A percentile compares a stretch with the other conserved stretches of the same genome.
phyloP scores from a whole-genome alignment of 2,888 invertebrate species.

The Neoaliturus tenellus region DNA sequence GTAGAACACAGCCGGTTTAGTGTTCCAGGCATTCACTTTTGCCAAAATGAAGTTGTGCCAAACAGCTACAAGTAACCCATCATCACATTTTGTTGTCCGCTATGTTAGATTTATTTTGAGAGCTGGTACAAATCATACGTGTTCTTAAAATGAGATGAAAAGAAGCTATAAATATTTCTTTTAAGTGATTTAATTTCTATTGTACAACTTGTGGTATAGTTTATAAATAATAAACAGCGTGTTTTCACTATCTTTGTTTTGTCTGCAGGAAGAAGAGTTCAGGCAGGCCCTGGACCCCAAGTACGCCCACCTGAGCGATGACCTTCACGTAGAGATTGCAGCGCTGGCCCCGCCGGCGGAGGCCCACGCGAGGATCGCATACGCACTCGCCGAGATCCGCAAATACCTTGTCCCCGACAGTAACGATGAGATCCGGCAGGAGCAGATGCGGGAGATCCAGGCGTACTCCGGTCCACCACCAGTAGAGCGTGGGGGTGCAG shows the following conservation, averaged over 20 bases:
- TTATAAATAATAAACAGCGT: too few relatives aligned
- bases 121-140: too few relatives aligned
- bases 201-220: too few relatives aligned
- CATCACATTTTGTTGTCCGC: not conserved
- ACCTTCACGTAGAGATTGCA: conserved; percentile 94
- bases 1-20: not conserved
- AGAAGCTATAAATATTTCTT: too few relatives aligned
- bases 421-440: conserved; percentile 93
- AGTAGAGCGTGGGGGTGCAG: conserved; percentile 11
- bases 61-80: not conserved
- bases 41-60: not conserved
- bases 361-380: conserved; percentile 90
- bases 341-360: conserved; percentile 93
- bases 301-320: conserved; percentile 93
- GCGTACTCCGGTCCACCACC: conserved; percentile 54
- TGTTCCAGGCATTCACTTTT: not conserved
- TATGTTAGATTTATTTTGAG: too few relatives aligned
- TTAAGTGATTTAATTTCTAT: too few relatives aligned
- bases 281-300: conserved; percentile 92
- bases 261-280: conserved; percentile 88
- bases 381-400: conserved; percentile 87
- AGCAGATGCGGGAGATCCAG: conserved; percentile 94
- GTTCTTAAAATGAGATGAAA: too few relatives aligned
- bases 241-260: not conserved
- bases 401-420: conserved; percentile 88